phyloP scores from a whole-genome alignment of 2,888 invertebrate species.

The Hydroisotoma schaefferi region DNA sequence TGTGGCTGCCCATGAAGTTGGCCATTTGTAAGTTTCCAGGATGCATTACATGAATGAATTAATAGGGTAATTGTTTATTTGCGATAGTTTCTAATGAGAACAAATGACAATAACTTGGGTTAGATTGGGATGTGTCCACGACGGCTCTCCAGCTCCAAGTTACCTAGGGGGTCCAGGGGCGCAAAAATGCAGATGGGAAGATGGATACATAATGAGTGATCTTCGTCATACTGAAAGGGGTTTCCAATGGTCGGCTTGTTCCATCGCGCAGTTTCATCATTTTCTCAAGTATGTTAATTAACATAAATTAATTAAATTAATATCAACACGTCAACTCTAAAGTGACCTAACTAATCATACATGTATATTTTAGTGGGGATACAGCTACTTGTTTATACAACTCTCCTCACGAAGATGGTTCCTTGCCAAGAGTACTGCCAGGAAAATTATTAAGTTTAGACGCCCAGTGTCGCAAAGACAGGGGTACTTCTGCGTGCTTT shows the following conservation, averaged over 20 bases:
- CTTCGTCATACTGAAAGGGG: constrained; percentile 89
- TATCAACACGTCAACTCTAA: not conserved
- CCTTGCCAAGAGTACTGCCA: constrained; percentile 79
- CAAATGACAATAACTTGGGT: constrained; percentile 32
- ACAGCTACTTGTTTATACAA: constrained; percentile 91
- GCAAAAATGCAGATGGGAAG: constrained; percentile 91
- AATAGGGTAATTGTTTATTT: not conserved
- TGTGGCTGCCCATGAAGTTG: constrained; percentile 94
- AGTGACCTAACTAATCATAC: not conserved
- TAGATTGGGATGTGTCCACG: constrained; percentile 92
- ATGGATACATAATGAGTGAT: constrained; percentile 94
- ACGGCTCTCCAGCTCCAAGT: constrained; percentile 89
- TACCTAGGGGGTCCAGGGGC: constrained; percentile 92
- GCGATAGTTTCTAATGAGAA: not conserved
- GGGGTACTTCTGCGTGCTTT: constrained; percentile 81
- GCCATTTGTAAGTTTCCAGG: constrained; percentile 79
- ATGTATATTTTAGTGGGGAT: constrained; percentile 69
- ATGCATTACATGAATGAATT: not conserved
- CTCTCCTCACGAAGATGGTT: constrained; percentile 89
- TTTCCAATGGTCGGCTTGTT: constrained; percentile 91
- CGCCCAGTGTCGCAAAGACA: constrained; percentile 86
- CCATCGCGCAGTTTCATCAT: constrained; percentile 89
- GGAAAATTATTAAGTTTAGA: constrained; percentile 84
- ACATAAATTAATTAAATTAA: not conserved
- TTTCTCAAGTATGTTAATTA: constrained; percentile 78